Evolutionary conservation across 2,888 invertebrate genomes (phyloP).

Genomic region (Byasa hedistus): DNA sequence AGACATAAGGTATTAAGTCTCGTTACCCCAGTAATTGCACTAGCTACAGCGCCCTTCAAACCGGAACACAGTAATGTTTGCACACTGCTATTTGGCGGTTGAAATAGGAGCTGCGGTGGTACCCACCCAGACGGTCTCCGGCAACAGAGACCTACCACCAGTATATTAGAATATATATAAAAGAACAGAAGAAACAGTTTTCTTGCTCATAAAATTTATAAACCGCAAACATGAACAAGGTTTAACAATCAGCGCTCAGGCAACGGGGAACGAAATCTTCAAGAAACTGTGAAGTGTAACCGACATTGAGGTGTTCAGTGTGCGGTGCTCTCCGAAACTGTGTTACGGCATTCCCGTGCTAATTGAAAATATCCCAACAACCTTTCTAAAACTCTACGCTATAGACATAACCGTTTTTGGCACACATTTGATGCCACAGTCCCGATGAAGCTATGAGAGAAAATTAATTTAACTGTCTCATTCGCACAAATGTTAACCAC

Average conservation of each 20-base stretch:
- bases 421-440: neutral
- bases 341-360: conserved; percentile 11
- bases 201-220: neutral
- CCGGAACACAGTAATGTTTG: no score
- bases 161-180: neutral
- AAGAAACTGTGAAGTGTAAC: conserved; percentile 33
- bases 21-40: no score
- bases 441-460: neutral
- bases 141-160: no score
- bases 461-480: no score
- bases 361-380: conserved; percentile 22
- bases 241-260: conserved; percentile 40
- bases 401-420: conserved; percentile 8
- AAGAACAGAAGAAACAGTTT: neutral
- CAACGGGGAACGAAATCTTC: conserved; percentile 49
- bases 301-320: conserved; percentile 34
- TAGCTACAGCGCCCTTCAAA: no score
- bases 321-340: conserved; percentile 21
- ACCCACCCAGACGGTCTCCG: no score
- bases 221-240: conserved; percentile 4
- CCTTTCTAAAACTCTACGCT: conserved; percentile 13
- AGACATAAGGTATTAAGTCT: no score
- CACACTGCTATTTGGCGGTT: no score
- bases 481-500: no score
- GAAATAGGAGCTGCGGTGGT: no score